Conservation (phyloP, 2,113 vertebrate genomes). For the Calonectris borealis region DNA sequence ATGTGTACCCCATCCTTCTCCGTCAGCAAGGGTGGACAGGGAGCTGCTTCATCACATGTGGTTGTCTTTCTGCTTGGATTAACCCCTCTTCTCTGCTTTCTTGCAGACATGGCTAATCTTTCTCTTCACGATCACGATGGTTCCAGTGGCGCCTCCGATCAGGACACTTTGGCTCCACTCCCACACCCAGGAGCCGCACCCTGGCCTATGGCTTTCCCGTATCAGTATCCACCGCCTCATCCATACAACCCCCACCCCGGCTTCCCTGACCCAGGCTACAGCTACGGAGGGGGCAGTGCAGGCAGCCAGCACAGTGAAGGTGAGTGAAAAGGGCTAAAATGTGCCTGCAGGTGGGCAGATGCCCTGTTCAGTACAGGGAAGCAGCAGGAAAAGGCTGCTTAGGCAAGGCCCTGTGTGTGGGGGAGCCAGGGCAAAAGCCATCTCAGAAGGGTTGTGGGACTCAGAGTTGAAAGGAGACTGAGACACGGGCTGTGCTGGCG, state of each 20-base stretch:
- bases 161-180: constrained; percentile 88
- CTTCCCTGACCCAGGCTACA: constrained; percentile 82
- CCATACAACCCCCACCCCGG: constrained; percentile 87
- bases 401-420: not conserved
- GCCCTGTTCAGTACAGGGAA: not conserved
- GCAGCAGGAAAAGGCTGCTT: not conserved
- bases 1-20: not conserved
- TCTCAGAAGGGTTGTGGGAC: accelerated
- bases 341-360: not conserved
- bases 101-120: constrained; percentile 86
- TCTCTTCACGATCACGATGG: constrained; percentile 88
- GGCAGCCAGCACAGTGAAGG: constrained; percentile 90
- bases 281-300: constrained; percentile 81
- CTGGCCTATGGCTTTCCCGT: constrained; percentile 92
- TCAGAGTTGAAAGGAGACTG: not conserved
- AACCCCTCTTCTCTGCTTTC: not conserved
- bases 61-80: not conserved
- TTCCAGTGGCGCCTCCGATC: constrained; percentile 89
- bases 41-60: not conserved
- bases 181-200: constrained; percentile 92
- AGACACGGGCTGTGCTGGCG: not conserved
- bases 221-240: constrained; percentile 88
- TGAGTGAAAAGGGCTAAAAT: constrained; percentile 51
- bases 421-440: not conserved
- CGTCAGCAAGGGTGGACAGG: not conserved